phyloP scores from a whole-genome alignment of 2,888 invertebrate species.

The Pimpla rufipes region DNA sequence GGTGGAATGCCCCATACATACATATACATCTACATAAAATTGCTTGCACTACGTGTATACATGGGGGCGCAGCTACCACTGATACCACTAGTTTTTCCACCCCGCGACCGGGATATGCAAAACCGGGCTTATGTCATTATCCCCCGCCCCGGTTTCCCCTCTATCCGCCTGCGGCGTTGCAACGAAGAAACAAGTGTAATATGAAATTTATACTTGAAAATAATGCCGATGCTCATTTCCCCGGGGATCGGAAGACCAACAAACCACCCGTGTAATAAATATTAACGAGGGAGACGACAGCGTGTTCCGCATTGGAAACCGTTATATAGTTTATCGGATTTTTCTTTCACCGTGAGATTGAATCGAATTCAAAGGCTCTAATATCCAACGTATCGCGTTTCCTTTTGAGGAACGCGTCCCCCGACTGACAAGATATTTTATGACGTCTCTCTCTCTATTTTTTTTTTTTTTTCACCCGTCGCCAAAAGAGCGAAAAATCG shows the following conservation, averaged over 20 bases:
- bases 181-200: slow-evolving; percentile 62
- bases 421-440: slow-evolving; percentile 23
- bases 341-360: neutral
- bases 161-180: neutral
- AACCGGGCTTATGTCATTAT: slow-evolving; percentile 38
- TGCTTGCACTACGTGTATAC: neutral
- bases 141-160: neutral
- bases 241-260: slow-evolving; percentile 5
- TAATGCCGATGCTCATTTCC: slow-evolving; percentile 66
- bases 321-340: neutral
- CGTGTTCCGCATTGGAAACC: slow-evolving; percentile 22
- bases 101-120: slow-evolving; percentile 23
- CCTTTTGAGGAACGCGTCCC: slow-evolving; percentile 30
- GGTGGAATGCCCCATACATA: no score
- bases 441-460: neutral
- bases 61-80: neutral
- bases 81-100: neutral
- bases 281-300: slow-evolving; percentile 73
- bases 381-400: slow-evolving; percentile 19
- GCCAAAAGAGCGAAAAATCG: neutral
- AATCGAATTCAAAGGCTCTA: neutral
- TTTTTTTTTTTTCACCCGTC: neutral
- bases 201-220: slow-evolving; percentile 79
- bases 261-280: slow-evolving; percentile 64
- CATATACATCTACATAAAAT: neutral